A percentile compares a stretch with the other conserved stretches of the same genome.
Evolutionary conservation across 2,113 vertebrate genomes (phyloP).

Genomic region (Aphyosemion australe): DNA sequence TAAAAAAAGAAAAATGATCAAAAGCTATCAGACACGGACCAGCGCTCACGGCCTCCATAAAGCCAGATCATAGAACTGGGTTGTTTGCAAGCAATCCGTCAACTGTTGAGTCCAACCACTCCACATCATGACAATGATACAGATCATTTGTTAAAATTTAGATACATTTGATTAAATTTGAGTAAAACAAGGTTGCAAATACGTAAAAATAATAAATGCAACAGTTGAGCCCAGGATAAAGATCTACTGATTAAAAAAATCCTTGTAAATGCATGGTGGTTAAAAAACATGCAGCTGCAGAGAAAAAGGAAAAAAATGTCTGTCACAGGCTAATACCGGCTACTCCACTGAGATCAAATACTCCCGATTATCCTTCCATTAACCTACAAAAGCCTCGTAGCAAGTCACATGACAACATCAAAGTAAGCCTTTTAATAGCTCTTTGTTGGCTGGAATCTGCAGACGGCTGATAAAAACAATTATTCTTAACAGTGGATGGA

Average conservation of each 20-base stretch:
- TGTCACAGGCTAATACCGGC: conserved; percentile 36
- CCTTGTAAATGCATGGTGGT: neutral
- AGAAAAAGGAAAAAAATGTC: conserved; percentile 12
- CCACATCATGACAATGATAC: too few relatives aligned
- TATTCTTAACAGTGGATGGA: conserved; percentile 64
- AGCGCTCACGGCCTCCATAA: too few relatives aligned
- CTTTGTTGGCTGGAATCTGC: conserved; percentile 63
- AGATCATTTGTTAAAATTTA: too few relatives aligned
- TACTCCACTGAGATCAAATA: conserved; percentile 58
- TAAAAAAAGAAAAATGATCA: too few relatives aligned
- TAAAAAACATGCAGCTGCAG: conserved; percentile 7
- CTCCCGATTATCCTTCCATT: conserved; percentile 69
- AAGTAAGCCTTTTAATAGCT: conserved; percentile 64
- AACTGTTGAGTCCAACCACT: too few relatives aligned
- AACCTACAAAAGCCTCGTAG: conserved; percentile 65
- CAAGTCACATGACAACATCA: conserved; percentile 66
- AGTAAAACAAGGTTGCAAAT: neutral
- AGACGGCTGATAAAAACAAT: conserved; percentile 59
- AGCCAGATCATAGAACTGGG: too few relatives aligned
- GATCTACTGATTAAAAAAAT: neutral
- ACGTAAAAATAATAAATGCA: neutral
- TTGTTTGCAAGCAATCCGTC: too few relatives aligned
- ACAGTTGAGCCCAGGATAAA: neutral
- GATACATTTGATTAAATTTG: neutral
- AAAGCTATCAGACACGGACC: too few relatives aligned